Evolutionary conservation across 1,140 invertebrate species (phyloP), one percentile per base, ranked within the genome.

Genomic region (Bombus ignitus): DNA sequence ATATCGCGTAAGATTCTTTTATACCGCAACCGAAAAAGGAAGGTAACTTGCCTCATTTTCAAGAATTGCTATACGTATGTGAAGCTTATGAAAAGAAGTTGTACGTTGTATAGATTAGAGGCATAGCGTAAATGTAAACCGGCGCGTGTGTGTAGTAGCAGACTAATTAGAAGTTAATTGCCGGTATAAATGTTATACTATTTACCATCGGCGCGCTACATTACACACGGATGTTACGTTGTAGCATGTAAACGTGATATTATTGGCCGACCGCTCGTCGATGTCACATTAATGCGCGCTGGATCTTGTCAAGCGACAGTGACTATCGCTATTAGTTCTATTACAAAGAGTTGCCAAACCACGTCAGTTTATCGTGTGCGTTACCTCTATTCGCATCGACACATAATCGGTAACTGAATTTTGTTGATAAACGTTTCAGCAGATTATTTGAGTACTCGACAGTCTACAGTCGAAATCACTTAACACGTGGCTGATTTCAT

Each of bases 171-270:
- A 81, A 73, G 81, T 88, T 89, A 89, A 89, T 89, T 89, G 66
- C 88, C 68, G 44, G 74, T 77, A 85, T 89, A 89, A 89, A 89
- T 78, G 87, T 89, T 88, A 77, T 77, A 85, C 66, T 83, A 73
- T 84, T 84, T 84, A 84, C 83, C 68, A 62, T 62, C n/a, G 66
- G 44, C 47, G 53, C 39, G 76, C 37, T 84, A 71, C 76, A 79
- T 84, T 84, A 72, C 75, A 79, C 53, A 39, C 32, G 37, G 22
- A 47, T 53, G 83, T 79, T 79, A 32, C 39, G 47, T 47, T 18
- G 74, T 4, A 15, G 25, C 65, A 53, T 84, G 76, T 72, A 84
- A 84, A 78, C 75, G 75, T 25, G 57, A 84, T 71, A 84, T 84
- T 84, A 84, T 84, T 84, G 76, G 83, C 76, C 68, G 75, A 12